A percentile compares a stretch with the other conserved stretches of the same genome.
Conservation (phyloP, 1,140 invertebrate species). For the Drosophila nannoptera region DNA sequence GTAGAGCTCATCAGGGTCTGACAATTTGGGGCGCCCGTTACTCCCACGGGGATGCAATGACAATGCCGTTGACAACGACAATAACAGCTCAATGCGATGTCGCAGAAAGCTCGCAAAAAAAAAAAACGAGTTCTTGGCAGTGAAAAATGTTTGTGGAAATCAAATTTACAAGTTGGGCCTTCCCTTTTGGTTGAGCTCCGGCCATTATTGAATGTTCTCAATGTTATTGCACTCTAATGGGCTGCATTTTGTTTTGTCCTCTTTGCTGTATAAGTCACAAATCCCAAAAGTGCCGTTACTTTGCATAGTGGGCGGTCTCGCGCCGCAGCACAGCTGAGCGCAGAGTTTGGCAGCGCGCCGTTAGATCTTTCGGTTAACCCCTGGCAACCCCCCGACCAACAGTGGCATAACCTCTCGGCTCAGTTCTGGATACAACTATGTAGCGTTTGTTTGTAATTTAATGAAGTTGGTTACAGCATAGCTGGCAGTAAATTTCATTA, state of each 20-base stretch:
- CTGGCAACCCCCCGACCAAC: conserved; percentile 43
- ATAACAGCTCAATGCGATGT: conserved; percentile 50
- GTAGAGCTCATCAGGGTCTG: conserved; percentile 34
- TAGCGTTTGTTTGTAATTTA: conserved; percentile 40
- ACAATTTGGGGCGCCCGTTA: conserved; percentile 49
- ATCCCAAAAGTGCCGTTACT: conserved; percentile 45
- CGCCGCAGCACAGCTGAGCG: not conserved
- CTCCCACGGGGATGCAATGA: conserved; percentile 74
- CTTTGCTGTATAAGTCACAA: conserved; percentile 24
- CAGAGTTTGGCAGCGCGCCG: not conserved
- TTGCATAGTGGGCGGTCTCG: conserved; percentile 33
- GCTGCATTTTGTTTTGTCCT: conserved; percentile 25
- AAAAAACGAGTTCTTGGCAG: conserved; percentile 31
- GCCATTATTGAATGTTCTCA: conserved; percentile 56
- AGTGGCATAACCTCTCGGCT: not conserved
- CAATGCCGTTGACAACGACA: conserved; percentile 39
- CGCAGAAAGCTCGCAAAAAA: conserved; percentile 23
- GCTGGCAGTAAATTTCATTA: conserved; percentile 56
- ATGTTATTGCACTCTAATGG: conserved; percentile 64
- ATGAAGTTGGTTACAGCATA: conserved; percentile 45
- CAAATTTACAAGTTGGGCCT: conserved; percentile 55
- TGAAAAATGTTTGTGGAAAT: conserved; percentile 65
- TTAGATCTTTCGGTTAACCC: conserved; percentile 43
- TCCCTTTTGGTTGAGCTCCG: conserved; percentile 15
- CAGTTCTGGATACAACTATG: conserved; percentile 20